Evolutionary conservation across 2,888 invertebrate genomes (phyloP).

Genomic region (Cylloceria caligata): DNA sequence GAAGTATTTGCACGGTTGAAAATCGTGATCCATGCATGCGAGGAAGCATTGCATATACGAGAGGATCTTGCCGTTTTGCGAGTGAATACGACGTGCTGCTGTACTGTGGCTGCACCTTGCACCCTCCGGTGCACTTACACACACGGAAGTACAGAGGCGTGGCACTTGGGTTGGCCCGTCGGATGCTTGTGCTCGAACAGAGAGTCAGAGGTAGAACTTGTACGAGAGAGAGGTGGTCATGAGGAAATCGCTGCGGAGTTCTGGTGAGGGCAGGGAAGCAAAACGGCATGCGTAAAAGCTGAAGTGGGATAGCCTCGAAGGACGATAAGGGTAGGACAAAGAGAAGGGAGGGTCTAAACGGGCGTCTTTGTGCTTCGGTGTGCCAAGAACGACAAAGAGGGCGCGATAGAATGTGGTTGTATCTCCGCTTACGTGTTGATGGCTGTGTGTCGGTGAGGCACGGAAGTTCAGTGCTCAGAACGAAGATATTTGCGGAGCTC

Average conservation of each 20-base stretch:
- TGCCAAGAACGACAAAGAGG: slow-evolving; percentile 62
- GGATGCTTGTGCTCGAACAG: slow-evolving; percentile 75
- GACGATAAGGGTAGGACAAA: slow-evolving; percentile 46
- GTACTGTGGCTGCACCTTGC: slow-evolving; percentile 35
- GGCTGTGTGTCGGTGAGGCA: slow-evolving; percentile 16
- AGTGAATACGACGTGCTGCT: slow-evolving; percentile 22
- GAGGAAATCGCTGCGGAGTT: slow-evolving; percentile 53
- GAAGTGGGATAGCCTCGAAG: slow-evolving; percentile 43
- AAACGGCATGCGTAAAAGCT: slow-evolving; percentile 16
- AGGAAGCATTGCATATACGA: slow-evolving; percentile 5
- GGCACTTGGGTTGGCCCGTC: slow-evolving; percentile 75
- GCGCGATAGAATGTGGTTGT: slow-evolving; percentile 53
- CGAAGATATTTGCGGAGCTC: slow-evolving; percentile 53
- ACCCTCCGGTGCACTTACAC: slow-evolving; percentile 58
- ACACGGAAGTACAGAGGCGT: slow-evolving; percentile 76
- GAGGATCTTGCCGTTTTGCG: slow-evolving; percentile 22
- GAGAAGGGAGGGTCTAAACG: slow-evolving; percentile 55
- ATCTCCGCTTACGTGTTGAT: slow-evolving; percentile 2
- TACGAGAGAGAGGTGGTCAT: slow-evolving; percentile 32
- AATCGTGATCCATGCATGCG: slow-evolving; percentile 6
- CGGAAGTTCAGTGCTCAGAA: slow-evolving; percentile 51
- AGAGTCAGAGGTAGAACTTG: slow-evolving; percentile 24
- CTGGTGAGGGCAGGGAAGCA: neutral
- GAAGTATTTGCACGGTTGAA: neutral
- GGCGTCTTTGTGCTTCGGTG: slow-evolving; percentile 56